phyloP scores from a whole-genome alignment of 2,797 vertebrate genomes.

The Triplophysa yarkandensis region DNA sequence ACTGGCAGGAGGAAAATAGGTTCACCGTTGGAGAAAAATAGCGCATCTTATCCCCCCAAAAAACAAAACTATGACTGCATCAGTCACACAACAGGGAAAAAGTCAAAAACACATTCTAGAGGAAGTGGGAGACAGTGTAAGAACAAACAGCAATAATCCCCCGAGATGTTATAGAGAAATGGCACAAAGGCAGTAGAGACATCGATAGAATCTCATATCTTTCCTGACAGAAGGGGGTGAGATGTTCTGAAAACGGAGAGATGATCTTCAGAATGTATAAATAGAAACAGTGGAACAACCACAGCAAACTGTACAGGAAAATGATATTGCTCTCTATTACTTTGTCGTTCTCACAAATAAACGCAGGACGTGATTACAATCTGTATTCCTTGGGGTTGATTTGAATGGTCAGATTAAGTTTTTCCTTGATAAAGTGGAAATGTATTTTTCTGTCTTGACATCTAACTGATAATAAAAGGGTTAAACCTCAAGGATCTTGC shows the following conservation, averaged over 20 bases:
- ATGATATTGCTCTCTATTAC: not conserved
- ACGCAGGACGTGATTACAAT: not conserved
- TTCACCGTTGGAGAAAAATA: conserved; percentile 31
- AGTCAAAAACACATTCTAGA: conserved; percentile 56
- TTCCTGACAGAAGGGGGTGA: conserved; percentile 13
- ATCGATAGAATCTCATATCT: conserved; percentile 25
- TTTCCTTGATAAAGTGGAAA: not conserved
- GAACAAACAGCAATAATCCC: conserved; percentile 50
- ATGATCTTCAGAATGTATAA: conserved; percentile 34
- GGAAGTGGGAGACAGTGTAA: conserved; percentile 43
- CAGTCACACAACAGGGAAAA: conserved; percentile 48
- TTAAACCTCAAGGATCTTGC: not conserved
- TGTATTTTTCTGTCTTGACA: not conserved
- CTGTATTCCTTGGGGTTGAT: not conserved
- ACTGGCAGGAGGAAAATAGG: conserved; percentile 31
- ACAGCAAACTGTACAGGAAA: conserved; percentile 7
- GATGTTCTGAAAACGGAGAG: conserved; percentile 10
- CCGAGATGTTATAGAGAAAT: conserved; percentile 49
- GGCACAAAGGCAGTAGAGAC: conserved; percentile 56
- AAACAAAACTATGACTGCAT: conserved; percentile 32
- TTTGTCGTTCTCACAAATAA: not conserved
- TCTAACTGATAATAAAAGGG: not conserved
- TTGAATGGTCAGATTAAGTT: not conserved
- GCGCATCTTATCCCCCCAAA: conserved; percentile 51
- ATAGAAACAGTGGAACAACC: not conserved